Evolutionary conservation across 2,797 vertebrate genomes (phyloP).

Genomic region (Lagorchestes hirsutus): DNA sequence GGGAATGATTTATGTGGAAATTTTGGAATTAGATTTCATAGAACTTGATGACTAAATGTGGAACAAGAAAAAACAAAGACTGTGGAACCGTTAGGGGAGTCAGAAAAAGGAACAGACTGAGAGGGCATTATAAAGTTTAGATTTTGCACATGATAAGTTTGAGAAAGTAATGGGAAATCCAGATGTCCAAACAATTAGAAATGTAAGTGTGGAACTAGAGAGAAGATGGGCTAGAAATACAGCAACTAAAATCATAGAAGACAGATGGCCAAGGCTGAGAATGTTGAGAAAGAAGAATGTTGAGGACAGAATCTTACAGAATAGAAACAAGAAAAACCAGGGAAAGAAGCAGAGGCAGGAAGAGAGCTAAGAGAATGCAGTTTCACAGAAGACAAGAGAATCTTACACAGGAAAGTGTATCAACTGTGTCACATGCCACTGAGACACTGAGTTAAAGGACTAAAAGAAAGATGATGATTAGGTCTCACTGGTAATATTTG

Average conservation of each 20-base stretch:
- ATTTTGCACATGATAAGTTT: background rate
- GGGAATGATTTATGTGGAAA: background rate
- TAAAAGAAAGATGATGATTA: background rate
- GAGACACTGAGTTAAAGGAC: background rate
- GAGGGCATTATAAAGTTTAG: background rate
- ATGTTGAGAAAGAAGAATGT: background rate
- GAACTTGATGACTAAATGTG: background rate
- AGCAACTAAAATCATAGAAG: background rate
- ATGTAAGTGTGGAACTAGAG: background rate
- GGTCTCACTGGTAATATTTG: background rate
- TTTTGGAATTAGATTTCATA: background rate
- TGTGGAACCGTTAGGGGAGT: background rate
- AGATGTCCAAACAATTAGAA: background rate
- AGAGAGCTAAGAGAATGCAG: background rate
- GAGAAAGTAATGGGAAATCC: background rate
- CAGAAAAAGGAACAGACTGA: background rate
- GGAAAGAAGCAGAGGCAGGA: background rate
- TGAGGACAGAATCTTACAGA: background rate
- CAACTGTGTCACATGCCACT: background rate
- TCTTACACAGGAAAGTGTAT: background rate
- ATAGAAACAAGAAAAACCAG: background rate
- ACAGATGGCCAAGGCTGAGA: background rate
- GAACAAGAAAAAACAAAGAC: background rate
- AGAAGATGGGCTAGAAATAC: background rate
- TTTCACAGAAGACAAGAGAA: background rate